phyloP scores from a whole-genome alignment of 2,888 invertebrate species.

The Empis stercorea region DNA sequence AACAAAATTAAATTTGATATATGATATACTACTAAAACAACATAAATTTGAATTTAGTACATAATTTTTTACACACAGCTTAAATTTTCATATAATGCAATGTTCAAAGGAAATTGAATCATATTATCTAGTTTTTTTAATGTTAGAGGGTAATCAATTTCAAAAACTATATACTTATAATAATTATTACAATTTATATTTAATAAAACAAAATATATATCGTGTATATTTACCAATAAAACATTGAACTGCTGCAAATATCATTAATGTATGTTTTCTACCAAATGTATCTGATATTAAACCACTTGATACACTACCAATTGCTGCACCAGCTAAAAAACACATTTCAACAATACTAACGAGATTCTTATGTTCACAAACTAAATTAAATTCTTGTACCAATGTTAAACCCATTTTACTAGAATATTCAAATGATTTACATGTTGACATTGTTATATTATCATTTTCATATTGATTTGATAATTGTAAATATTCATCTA shows the following conservation, averaged over 20 bases:
- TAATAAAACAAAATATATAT: no score
- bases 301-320: slow-evolving; percentile 52
- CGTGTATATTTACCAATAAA: slow-evolving; percentile 41
- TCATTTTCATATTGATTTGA: background rate
- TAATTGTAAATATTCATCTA: slow-evolving; percentile 9
- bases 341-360: slow-evolving; percentile 48
- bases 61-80: no score
- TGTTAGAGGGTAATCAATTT: background rate
- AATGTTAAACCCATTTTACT: slow-evolving; percentile 37
- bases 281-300: slow-evolving; percentile 53
- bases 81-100: no score
- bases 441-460: slow-evolving; percentile 20
- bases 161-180: no score
- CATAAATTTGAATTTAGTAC: no score
- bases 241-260: slow-evolving; percentile 42
- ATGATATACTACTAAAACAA: no score
- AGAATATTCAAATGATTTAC: slow-evolving; percentile 35
- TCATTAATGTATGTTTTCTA: slow-evolving; percentile 47
- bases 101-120: background rate
- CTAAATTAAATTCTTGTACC: slow-evolving; percentile 45
- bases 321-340: slow-evolving; percentile 49
- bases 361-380: slow-evolving; percentile 43
- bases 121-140: background rate
- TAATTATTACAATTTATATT: no score
- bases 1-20: no score